Evolutionary conservation across 2,888 invertebrate genomes (phyloP).

Genomic region (Himalopsyche anomala): DNA sequence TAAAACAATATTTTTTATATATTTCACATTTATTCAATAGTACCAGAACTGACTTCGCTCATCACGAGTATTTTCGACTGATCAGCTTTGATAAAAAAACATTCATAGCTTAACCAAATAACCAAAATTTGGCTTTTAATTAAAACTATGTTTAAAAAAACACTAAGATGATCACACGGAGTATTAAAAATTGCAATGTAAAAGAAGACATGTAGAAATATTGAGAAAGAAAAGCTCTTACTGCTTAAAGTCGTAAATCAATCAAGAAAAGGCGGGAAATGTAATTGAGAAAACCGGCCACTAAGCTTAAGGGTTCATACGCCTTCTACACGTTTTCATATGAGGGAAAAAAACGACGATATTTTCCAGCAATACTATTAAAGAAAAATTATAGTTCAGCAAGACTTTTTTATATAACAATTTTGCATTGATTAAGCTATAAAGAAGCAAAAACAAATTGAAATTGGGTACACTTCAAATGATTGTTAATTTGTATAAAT

Average conservation of each 20-base stretch:
- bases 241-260: background rate
- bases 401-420: background rate
- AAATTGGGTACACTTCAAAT: too few relatives aligned
- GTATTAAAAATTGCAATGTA: constrained; percentile 4
- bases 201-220: background rate
- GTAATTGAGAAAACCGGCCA: background rate
- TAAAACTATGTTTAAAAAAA: background rate
- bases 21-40: too few relatives aligned
- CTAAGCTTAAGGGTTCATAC: background rate
- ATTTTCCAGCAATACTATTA: background rate
- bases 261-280: background rate
- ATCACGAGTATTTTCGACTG: too few relatives aligned
- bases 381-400: background rate
- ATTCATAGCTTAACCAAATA: too few relatives aligned
- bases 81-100: too few relatives aligned
- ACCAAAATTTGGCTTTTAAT: too few relatives aligned
- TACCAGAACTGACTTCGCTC: too few relatives aligned
- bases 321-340: background rate
- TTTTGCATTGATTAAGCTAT: too few relatives aligned
- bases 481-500: too few relatives aligned
- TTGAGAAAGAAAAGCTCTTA: background rate
- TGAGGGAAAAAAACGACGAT: background rate
- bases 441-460: too few relatives aligned
- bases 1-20: too few relatives aligned
- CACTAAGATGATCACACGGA: background rate